Conservation (phyloP, 2,888 invertebrate species). For the Hemithea aestivaria region DNA sequence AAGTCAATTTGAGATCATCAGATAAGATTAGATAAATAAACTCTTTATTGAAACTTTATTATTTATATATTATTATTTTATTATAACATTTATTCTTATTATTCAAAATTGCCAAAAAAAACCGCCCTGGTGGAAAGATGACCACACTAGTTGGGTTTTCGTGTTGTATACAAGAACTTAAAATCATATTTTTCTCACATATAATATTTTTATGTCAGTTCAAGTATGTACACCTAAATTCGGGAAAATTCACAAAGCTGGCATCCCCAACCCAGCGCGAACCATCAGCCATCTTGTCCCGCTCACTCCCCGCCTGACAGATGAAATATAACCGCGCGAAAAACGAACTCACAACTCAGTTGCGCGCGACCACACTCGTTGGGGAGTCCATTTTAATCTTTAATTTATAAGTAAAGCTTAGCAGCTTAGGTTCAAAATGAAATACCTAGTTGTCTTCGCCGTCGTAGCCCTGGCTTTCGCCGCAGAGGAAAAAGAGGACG, state of each 20-base stretch:
- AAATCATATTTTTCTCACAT: too few species aligned
- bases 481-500: constrained; percentile 76
- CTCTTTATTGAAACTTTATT: too few species aligned
- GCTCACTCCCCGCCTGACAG: constrained; percentile 57
- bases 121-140: too few species aligned
- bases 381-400: constrained; percentile 36
- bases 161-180: too few species aligned
- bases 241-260: background rate
- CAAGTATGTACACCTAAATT: too few species aligned
- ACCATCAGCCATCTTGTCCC: constrained; percentile 41
- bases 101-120: too few species aligned
- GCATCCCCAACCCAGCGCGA: constrained; percentile 6
- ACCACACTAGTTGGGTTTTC: too few species aligned
- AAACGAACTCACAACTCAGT: constrained; percentile 49
- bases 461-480: constrained; percentile 76
- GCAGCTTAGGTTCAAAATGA: constrained; percentile 69
- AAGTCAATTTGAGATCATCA: too few species aligned
- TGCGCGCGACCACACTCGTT: constrained; percentile 44
- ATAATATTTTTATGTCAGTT: too few species aligned
- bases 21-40: too few species aligned
- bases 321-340: constrained; percentile 61
- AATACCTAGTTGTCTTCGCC: constrained; percentile 73
- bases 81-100: too few species aligned
- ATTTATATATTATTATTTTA: too few species aligned
- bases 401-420: constrained; percentile 33